These are phyloP conservation scores for Rhabdomys dilectus DNA, from an alignment of 2,113 vertebrate species.

Conservation along the genomic window DNA sequence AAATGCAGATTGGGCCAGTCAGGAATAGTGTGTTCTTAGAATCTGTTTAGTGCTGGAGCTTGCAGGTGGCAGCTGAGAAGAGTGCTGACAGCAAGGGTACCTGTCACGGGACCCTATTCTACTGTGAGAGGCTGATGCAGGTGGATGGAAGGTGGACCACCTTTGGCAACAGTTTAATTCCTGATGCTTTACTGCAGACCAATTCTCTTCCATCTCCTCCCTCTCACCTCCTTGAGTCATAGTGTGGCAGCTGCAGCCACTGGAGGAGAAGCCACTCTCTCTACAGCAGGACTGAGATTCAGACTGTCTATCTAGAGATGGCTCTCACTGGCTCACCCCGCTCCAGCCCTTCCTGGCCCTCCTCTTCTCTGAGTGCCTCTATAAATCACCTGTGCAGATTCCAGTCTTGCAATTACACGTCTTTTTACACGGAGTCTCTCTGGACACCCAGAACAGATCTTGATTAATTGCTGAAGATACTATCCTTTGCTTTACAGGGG, in stretches of 20 bases:
- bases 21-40: background rate
- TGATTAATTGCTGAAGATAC: constrained; percentile 53
- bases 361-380: background rate
- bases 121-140: background rate
- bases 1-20: background rate
- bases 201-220: constrained; percentile 2
- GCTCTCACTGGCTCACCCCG: background rate
- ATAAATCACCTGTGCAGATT: background rate
- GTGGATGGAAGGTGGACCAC: background rate
- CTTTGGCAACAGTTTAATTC: background rate
- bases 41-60: constrained; percentile 22
- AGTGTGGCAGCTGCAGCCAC: background rate
- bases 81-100: too few relatives aligned
- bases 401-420: background rate
- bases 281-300: background rate
- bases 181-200: background rate
- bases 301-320: background rate
- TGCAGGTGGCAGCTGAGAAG: background rate
- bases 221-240: background rate
- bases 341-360: too few relatives aligned
- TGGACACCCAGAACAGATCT: constrained; percentile 28
- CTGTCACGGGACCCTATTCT: background rate
- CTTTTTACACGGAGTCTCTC: constrained; percentile 58
- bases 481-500: constrained; percentile 14
- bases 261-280: background rate